A percentile compares a stretch with the other conserved stretches of the same genome.
Conservation (phyloP, 37 sponge, comb jelly and placozoan genomes). For the Tethya wilhelma region DNA sequence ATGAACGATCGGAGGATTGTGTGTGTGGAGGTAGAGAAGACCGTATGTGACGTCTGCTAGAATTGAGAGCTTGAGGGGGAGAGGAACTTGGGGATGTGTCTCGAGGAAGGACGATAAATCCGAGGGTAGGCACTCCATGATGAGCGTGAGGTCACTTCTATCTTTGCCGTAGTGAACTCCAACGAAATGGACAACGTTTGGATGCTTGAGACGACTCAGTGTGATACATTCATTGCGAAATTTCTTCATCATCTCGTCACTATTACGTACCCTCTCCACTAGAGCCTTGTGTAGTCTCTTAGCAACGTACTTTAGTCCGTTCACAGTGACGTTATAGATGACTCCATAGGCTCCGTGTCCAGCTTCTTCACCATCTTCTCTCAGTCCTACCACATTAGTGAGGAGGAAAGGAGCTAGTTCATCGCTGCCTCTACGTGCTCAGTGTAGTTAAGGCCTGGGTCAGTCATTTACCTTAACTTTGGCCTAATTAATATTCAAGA, state of each 20-base stretch:
- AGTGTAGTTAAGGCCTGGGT: too few relatives aligned
- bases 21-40: constrained; percentile 18
- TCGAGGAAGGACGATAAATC: constrained; percentile 3
- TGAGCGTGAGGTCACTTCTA: not conserved
- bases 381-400: too few relatives aligned
- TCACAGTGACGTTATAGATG: constrained; percentile 19
- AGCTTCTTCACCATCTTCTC: too few relatives aligned
- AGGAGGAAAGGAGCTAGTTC: too few relatives aligned
- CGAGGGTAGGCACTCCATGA: constrained; percentile 8
- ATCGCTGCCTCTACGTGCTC: too few relatives aligned
- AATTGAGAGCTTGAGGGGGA: constrained; percentile 26
- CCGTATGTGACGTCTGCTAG: constrained; percentile 31
- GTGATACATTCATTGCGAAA: constrained; percentile 28
- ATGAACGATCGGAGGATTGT: constrained; percentile 13
- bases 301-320: constrained; percentile 22
- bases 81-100: not conserved
- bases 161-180: constrained; percentile 18
- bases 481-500: too few relatives aligned
- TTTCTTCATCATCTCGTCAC: not conserved
- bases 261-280: not conserved
- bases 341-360: constrained; percentile 42
- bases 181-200: constrained; percentile 35
- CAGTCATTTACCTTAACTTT: too few relatives aligned
- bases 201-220: constrained; percentile 31
- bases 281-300: constrained; percentile 20